Percentiles rank a stretch among this genome's conserved stretches.
These are phyloP conservation scores for Drosophila mercatorum DNA, from an alignment of 2,888 invertebrate species.

Conservation along the genomic window DNA sequence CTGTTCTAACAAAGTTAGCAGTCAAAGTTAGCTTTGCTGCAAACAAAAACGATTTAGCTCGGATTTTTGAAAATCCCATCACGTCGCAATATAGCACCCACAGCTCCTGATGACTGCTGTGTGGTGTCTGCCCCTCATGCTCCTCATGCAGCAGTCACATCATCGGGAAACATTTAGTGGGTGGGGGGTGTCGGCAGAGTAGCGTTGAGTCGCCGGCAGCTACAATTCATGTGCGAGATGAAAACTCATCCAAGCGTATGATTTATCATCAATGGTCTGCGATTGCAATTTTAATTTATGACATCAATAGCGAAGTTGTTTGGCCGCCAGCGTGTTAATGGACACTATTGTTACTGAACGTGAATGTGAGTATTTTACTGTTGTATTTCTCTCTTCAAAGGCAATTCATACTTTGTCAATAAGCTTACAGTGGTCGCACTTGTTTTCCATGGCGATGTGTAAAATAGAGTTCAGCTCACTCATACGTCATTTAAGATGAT, in stretches of 20 bases:
- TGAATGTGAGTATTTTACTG: slow-evolving; percentile 26
- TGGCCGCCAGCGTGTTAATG: slow-evolving; percentile 67
- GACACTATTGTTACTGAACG: slow-evolving; percentile 67
- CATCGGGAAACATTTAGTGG: slow-evolving; percentile 32
- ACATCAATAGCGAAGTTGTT: slow-evolving; percentile 68
- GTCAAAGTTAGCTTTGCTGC: slow-evolving; percentile 64
- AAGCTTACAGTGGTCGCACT: slow-evolving; percentile 30
- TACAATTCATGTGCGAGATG: slow-evolving; percentile 72
- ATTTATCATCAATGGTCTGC: slow-evolving; percentile 73
- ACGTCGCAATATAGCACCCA: slow-evolving; percentile 59
- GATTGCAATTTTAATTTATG: slow-evolving; percentile 75
- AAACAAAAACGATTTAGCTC: slow-evolving; percentile 73
- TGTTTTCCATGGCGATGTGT: slow-evolving; percentile 15
- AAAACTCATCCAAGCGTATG: slow-evolving; percentile 71
- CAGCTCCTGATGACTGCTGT: slow-evolving; percentile 33
- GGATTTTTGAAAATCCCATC: slow-evolving; percentile 73
- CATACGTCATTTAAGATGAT: neutral
- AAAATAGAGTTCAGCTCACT: slow-evolving; percentile 3
- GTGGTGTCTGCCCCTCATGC: slow-evolving; percentile 6
- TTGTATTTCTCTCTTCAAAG: slow-evolving; percentile 31
- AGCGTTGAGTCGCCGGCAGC: slow-evolving; percentile 55
- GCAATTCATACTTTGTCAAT: slow-evolving; percentile 44
- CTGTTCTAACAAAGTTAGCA: slow-evolving; percentile 70
- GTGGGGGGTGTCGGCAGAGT: neutral
- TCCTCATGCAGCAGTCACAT: slow-evolving; percentile 38